Evolutionary conservation across 2,888 invertebrate species (phyloP), one percentile per base, ranked within the genome.

Genomic region (Geophilus truncorum): DNA sequence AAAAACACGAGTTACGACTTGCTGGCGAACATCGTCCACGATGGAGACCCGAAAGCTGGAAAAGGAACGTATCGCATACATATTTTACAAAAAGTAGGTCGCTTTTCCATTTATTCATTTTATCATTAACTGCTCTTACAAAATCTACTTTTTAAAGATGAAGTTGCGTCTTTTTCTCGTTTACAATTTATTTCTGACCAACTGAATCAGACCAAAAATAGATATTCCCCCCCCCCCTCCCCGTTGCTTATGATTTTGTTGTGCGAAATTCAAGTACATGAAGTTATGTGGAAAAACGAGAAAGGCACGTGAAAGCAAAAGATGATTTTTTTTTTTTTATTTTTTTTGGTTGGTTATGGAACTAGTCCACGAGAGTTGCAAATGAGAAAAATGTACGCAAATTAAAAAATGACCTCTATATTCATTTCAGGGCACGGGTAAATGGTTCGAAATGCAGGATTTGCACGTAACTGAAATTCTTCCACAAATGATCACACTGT

Each of bases 401-500:
- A 62, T 23, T 62, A 57, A 21, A 57, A 21, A 10, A 45, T 75
- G 75, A 75, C 30, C 30, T 75, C 30, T 9, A 75, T 77, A 23
- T 77, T 34, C 6, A 28, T 45, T 78, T 40, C 45, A 90, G 90
- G 91, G 90, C 85, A 92, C 92, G 86, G 94, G 90, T 88, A 96
- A 92, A 90, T 96, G 95, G 96, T 96, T 91, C 85, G 93, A 93
- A 86, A 89, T 95, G 89, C 94, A 95, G 89, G 99, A 99, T 90
- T 90, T 99, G 80, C 99, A 99, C 86, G 98, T 99, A 0, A 96
- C 94, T 7, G 97, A 97, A 87, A 98, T 99, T 85, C 89, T 99
- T 81, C 98, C 99, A 4, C 99, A 99, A 88, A 99, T 99, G 98
- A 98, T 99, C 82, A 98, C 99, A 0, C 90, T 99, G 23, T 98